Evolutionary conservation across 2,113 vertebrate species (phyloP), one percentile per base, ranked within the genome.

Genomic region (Sapayoa aenigma): DNA sequence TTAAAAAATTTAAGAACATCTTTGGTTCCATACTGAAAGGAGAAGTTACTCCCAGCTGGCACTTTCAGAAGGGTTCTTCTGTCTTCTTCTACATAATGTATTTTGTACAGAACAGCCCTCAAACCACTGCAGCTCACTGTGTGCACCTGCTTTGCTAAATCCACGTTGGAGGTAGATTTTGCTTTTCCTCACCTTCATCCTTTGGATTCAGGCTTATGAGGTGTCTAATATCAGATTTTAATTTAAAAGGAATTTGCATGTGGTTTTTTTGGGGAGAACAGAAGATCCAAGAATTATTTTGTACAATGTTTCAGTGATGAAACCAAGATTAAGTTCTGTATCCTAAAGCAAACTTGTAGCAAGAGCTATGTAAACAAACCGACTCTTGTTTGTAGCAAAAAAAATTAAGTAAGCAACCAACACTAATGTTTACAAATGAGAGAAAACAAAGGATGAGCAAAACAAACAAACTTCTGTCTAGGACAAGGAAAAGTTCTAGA

Each of bases 91-190:
- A 20, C 1, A 3, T 4, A 21, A 58, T 39, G 35, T 8, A 19
- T 66, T 93, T 58, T 53, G 27, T 39, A 33, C 66, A 31, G 25
- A 47, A 15, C 41, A 52, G 44, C n/a, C 25, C 58, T 31, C 42
- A 66, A 21, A 42, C 27, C 50, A 30, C 42, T 35, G 67, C 52
- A 49, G 28, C 46, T 82, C 4, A 0, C 35, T 0, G 0, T 23
- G 16, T 67, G 59, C 7, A 3, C 3, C 23, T 69, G 60, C 84
- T 71, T 52, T 65, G 33, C n/a, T 44, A 47, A 55, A 44, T 14
- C 24, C 31, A 16, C 17, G 1, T 0, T 59, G 47, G 47, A 58
- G 19, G 35, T 24, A 49, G 55, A 30, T 67, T 87, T 90, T 84
- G 37, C 60, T 19, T 60, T 93, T 87, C 21, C 62, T 44, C 19